These are phyloP conservation scores for Laticauda laticaudata DNA, from an alignment of 2,113 vertebrate genomes.

Conservation along the genomic window DNA sequence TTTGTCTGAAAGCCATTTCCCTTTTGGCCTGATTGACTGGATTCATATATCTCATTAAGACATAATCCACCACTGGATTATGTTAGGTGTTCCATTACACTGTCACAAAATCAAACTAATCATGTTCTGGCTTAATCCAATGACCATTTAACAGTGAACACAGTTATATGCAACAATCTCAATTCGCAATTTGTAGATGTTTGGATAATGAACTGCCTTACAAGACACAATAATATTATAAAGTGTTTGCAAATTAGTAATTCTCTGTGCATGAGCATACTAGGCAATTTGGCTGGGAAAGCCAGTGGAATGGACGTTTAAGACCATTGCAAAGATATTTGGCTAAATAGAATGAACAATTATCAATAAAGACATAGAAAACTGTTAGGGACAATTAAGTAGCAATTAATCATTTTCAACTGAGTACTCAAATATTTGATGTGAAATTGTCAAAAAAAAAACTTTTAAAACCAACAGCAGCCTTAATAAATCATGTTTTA, in stretches of 20 bases:
- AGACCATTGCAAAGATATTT: neutral
- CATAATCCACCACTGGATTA: neutral
- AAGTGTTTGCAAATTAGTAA: neutral
- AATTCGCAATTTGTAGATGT: neutral
- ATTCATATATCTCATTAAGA: neutral
- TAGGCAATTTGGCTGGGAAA: neutral
- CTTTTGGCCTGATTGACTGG: neutral
- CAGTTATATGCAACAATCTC: neutral
- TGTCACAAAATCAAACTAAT: neutral
- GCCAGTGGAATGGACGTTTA: neutral
- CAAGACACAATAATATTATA: neutral
- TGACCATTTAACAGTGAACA: neutral
- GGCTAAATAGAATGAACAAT: neutral
- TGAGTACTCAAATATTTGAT: too few relatives aligned
- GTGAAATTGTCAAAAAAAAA: neutral
- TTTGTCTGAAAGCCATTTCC: neutral
- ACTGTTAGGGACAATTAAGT: neutral
- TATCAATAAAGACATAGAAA: neutral
- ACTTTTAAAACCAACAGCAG: neutral
- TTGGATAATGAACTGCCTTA: neutral
- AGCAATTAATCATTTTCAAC: neutral
- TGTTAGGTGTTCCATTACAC: neutral
- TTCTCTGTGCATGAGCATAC: neutral
- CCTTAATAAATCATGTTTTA: neutral
- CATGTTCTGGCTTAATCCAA: neutral